phyloP scores from a whole-genome alignment of 2,113 vertebrate species.

The Odocoileus hemionus region DNA sequence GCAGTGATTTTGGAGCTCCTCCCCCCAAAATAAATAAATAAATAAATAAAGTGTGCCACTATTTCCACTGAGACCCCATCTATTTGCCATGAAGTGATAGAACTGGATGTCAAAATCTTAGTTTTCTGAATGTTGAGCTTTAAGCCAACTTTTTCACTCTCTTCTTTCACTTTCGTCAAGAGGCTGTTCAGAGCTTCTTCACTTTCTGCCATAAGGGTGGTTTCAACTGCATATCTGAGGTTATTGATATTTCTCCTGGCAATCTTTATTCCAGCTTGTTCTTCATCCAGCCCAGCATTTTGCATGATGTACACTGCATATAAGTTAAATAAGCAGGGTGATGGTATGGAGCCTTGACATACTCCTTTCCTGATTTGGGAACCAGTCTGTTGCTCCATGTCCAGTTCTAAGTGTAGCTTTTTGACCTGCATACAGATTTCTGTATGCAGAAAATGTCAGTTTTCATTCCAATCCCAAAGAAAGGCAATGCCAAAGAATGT shows the following conservation, averaged over 20 bases:
- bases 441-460: neutral
- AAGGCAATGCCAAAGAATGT: neutral
- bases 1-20: rapidly evolving
- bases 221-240: neutral
- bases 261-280: neutral
- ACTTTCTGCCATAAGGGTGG: neutral
- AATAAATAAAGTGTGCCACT: neutral
- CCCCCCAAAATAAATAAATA: rapidly evolving
- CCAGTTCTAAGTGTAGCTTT: neutral
- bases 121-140: neutral
- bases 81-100: neutral
- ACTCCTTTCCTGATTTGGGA: neutral
- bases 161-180: neutral
- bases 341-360: neutral
- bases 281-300: neutral
- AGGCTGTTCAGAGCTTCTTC: neutral
- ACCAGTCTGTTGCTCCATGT: neutral
- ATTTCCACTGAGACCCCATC: neutral
- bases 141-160: neutral
- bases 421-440: neutral
- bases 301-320: neutral
- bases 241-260: neutral
- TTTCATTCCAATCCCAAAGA: neutral
- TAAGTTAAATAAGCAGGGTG: neutral
- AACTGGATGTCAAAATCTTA: neutral